These are phyloP conservation scores for Harpalus rubripes DNA, from an alignment of 2,888 invertebrate species.

Conservation along the genomic window DNA sequence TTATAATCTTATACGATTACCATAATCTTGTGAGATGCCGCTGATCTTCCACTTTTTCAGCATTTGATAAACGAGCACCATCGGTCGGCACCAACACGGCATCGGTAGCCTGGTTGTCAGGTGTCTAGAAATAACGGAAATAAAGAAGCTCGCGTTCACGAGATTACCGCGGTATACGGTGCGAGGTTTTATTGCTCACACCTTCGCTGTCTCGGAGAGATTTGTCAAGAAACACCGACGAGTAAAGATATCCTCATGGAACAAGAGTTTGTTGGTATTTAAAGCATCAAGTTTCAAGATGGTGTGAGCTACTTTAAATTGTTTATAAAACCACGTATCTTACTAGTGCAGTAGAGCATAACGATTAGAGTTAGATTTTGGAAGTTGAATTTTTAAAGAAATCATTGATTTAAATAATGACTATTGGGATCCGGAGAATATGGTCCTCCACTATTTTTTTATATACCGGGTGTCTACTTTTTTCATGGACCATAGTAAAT, in stretches of 20 bases:
- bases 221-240: conserved; percentile 1
- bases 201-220: background rate
- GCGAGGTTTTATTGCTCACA: background rate
- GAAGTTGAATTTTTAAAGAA: too few species aligned
- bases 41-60: background rate
- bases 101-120: background rate
- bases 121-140: background rate
- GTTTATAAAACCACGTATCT: too few species aligned
- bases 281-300: background rate
- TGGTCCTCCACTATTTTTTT: too few species aligned
- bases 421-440: too few species aligned
- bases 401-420: too few species aligned
- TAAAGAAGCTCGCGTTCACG: conserved; percentile 12
- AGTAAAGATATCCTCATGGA: background rate
- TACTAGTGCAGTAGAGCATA: too few species aligned
- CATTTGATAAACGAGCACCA: background rate
- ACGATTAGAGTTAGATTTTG: too few species aligned
- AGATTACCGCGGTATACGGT: conserved; percentile 12
- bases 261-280: background rate
- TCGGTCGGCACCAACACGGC: background rate
- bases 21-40: too few species aligned
- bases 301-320: too few species aligned
- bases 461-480: too few species aligned
- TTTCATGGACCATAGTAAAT: too few species aligned
- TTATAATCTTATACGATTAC: too few species aligned